phyloP scores from a whole-genome alignment of 2,888 invertebrate genomes.

The Zele albiditarsus region DNA sequence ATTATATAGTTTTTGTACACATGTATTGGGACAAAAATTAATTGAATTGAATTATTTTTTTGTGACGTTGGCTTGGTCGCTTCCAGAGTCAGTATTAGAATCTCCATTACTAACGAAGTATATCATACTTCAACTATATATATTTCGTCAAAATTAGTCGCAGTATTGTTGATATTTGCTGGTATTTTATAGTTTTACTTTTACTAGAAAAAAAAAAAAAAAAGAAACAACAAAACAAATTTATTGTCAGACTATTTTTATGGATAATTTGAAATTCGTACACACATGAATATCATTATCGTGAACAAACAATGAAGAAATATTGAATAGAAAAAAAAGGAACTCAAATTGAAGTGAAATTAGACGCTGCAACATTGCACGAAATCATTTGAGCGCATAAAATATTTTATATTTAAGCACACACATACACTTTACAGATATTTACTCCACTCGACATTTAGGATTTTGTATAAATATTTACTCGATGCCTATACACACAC shows the following conservation, averaged over 20 bases:
- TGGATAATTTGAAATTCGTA: constrained; percentile 59
- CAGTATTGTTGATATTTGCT: constrained; percentile 48
- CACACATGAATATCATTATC: constrained; percentile 5
- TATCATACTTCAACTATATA: constrained; percentile 17
- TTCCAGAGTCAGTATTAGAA: constrained; percentile 66
- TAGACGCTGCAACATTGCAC: constrained; percentile 52
- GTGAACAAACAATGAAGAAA: constrained; percentile 5
- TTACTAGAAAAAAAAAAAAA: neutral
- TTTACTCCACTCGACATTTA: constrained; percentile 36
- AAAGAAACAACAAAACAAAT: neutral
- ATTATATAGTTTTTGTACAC: no score
- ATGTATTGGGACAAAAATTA: no score
- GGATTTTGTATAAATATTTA: constrained; percentile 59
- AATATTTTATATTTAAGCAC: constrained; percentile 54
- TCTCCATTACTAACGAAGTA: constrained; percentile 45
- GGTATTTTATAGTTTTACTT: neutral
- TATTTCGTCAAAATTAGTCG: constrained; percentile 14
- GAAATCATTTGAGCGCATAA: constrained; percentile 54
- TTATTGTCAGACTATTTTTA: constrained; percentile 51
- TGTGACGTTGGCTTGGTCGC: constrained; percentile 62
- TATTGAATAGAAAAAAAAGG: neutral
- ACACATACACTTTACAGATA: neutral
- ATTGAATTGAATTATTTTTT: constrained; percentile 4
- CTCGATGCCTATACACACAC: constrained; percentile 25
- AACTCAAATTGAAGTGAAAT: neutral